Evolutionary conservation across 2,888 invertebrate species (phyloP).

Genomic region (Phyllotreta striolata): DNA sequence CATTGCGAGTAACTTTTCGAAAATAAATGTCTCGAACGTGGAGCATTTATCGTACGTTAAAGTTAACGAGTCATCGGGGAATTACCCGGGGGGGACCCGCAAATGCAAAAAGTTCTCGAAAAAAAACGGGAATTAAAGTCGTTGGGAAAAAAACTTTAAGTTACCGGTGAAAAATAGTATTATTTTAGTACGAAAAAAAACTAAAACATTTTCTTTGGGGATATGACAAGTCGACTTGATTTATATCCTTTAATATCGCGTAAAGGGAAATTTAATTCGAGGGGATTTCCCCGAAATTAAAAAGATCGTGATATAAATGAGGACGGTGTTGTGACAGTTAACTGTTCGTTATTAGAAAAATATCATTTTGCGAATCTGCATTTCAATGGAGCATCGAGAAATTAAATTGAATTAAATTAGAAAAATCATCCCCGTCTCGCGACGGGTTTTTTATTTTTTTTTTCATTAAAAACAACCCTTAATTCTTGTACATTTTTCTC

Average conservation of each 20-base stretch:
- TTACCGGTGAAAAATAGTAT: not conserved
- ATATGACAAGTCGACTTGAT: slow-evolving; percentile 57
- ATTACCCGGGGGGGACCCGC: slow-evolving; percentile 24
- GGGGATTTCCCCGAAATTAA: slow-evolving; percentile 58
- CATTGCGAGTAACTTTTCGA: slow-evolving; percentile 28
- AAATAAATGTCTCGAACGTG: slow-evolving; percentile 30
- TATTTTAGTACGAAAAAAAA: no score
- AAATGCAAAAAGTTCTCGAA: slow-evolving; percentile 16
- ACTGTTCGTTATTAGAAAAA: slow-evolving; percentile 58
- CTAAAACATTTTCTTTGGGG: no score
- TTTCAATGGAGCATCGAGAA: slow-evolving; percentile 52
- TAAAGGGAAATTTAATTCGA: slow-evolving; percentile 56
- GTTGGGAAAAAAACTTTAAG: slow-evolving; percentile 1
- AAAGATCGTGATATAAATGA: slow-evolving; percentile 59
- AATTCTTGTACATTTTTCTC: no score
- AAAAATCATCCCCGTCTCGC: no score
- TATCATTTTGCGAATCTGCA: slow-evolving; percentile 56
- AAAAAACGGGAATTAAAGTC: not conserved
- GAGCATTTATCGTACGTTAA: slow-evolving; percentile 30
- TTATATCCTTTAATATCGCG: slow-evolving; percentile 59
- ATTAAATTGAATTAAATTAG: no score
- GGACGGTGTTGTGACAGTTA: slow-evolving; percentile 58
- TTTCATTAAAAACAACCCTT: no score
- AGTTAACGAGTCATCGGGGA: slow-evolving; percentile 25
- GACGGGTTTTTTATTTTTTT: no score